These are phyloP conservation scores for Eidolon dupreanum DNA, from an alignment of 2,797 vertebrate species.

Conservation along the genomic window DNA sequence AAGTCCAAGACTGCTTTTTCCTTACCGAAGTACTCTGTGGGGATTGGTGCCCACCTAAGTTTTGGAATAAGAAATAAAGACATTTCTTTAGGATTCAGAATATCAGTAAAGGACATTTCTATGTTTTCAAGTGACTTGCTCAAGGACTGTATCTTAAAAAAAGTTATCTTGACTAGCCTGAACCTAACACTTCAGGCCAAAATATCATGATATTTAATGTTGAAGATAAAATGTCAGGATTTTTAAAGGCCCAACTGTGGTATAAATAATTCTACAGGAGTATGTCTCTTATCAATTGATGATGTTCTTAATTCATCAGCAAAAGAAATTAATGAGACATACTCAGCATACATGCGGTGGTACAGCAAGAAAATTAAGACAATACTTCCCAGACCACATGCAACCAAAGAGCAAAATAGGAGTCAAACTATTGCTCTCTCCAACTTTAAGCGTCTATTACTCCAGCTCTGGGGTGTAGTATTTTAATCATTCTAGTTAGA, in stretches of 20 bases:
- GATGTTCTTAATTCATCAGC: not conserved
- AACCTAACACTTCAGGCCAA: not conserved
- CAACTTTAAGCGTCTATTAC: not conserved
- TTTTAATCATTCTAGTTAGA: not conserved
- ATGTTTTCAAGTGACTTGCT: not conserved
- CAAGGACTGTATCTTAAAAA: not conserved
- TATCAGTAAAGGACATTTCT: not conserved
- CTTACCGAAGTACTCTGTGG: not conserved
- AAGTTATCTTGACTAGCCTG: not conserved
- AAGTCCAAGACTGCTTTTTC: not conserved
- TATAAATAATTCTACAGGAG: not conserved
- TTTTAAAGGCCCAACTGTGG: slow-evolving; percentile 20
- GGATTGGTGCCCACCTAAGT: not conserved
- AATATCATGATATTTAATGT: not conserved
- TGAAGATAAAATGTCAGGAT: not conserved
- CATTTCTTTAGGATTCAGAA: not conserved
- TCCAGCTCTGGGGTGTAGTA: not conserved
- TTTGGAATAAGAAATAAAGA: slow-evolving; percentile 39
- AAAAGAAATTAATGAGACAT: not conserved
- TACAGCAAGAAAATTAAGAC: not conserved
- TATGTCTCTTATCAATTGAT: not conserved
- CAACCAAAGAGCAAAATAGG: not conserved
- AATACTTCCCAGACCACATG: not conserved
- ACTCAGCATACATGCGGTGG: not conserved
- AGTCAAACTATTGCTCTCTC: not conserved